phyloP scores from a whole-genome alignment of 2,113 vertebrate genomes.

The Pituophis catenifer region DNA sequence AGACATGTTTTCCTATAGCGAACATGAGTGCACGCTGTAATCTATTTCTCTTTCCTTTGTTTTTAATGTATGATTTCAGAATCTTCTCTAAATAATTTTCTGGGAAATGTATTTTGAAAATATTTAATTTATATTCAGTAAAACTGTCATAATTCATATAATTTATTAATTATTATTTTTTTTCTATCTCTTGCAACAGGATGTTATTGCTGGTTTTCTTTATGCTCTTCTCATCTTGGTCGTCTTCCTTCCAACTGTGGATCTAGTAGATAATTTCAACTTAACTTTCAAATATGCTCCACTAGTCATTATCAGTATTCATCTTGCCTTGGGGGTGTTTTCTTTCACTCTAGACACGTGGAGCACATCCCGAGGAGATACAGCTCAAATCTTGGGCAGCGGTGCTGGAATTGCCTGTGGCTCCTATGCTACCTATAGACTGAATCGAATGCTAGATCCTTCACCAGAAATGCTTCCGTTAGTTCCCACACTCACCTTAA shows the following conservation, averaged over 20 bases:
- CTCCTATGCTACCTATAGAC: constrained; percentile 76
- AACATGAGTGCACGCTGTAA: neutral
- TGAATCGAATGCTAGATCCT: constrained; percentile 80
- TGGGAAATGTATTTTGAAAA: neutral
- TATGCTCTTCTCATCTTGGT: constrained; percentile 86
- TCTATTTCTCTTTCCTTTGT: neutral
- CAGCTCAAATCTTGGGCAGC: constrained; percentile 90
- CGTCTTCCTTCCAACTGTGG: constrained; percentile 84
- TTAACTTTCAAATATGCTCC: constrained; percentile 83
- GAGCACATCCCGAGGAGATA: constrained; percentile 96
- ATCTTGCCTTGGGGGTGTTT: constrained; percentile 86
- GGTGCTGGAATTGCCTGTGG: constrained; percentile 90
- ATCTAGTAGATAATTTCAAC: constrained; percentile 87
- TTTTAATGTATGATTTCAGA: neutral
- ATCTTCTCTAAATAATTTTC: neutral
- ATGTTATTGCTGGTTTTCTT: constrained; percentile 87
- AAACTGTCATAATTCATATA: neutral
- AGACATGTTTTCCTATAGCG: neutral
- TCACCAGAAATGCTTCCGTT: constrained; percentile 74
- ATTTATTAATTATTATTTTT: neutral
- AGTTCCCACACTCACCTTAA: constrained; percentile 64
- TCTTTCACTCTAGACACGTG: constrained; percentile 95
- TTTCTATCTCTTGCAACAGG: constrained; percentile 72
- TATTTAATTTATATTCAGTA: neutral
- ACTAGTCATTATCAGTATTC: constrained; percentile 83